Percentiles rank a stretch among this genome's conserved stretches.
Evolutionary conservation across 2,888 invertebrate genomes (phyloP).

Genomic region (Pyrochroa serraticornis): DNA sequence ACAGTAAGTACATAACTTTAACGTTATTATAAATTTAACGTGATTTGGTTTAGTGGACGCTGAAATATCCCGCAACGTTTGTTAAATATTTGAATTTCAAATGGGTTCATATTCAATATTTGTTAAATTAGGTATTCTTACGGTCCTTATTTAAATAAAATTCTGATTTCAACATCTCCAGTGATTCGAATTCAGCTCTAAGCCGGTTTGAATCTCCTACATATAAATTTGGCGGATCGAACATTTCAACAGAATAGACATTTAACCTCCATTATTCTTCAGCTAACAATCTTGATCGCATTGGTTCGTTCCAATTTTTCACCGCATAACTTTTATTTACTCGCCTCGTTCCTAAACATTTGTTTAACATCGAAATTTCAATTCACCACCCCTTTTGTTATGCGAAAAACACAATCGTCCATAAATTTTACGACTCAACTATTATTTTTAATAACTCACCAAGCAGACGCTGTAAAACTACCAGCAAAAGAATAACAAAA

Average conservation of each 20-base stretch:
- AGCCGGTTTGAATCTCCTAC: conserved; percentile 15
- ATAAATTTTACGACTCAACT: not conserved
- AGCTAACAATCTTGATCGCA: conserved; percentile 21
- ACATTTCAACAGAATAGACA: conserved; percentile 27
- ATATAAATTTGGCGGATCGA: conserved; percentile 19
- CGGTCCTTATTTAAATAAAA: conserved; percentile 22
- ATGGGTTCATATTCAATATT: conserved; percentile 15
- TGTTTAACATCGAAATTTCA: conserved; percentile 2
- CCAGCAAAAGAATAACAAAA: conserved; percentile 22
- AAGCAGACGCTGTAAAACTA: conserved; percentile 12
- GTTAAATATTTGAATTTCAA: conserved; percentile 17
- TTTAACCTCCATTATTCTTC: conserved; percentile 27
- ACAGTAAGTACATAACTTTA: conserved; percentile 4
- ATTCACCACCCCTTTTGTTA: too few species aligned
- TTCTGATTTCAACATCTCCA: conserved; percentile 14
- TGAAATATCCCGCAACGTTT: too few species aligned
- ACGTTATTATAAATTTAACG: not conserved
- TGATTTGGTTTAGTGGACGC: too few species aligned
- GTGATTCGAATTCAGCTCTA: conserved; percentile 19
- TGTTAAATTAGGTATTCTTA: conserved; percentile 23
- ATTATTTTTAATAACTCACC: conserved; percentile 11
- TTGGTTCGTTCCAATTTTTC: conserved; percentile 22
- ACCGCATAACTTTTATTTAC: conserved; percentile 16
- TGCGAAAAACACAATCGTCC: too few species aligned
- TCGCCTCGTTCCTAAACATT: conserved; percentile 3